Conservation (phyloP, 2,888 invertebrate genomes). For the Phyllotreta cruciferae region DNA sequence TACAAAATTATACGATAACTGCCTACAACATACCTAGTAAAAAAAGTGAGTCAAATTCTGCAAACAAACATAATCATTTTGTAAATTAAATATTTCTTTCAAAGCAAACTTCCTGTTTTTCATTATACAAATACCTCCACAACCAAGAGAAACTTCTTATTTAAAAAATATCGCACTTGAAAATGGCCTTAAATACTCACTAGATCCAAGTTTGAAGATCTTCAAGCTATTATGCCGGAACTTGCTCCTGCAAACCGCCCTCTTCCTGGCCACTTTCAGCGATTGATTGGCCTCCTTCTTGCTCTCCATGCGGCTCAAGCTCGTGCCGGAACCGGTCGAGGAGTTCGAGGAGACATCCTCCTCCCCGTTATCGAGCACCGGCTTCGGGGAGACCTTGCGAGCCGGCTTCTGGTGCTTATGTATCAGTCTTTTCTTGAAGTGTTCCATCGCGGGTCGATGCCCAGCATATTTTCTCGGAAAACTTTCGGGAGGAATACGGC, state of each 20-base stretch:
- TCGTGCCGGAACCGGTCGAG: constrained; percentile 9
- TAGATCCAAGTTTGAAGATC: constrained; percentile 47
- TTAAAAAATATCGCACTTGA: too few relatives aligned
- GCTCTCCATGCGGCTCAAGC: constrained; percentile 24
- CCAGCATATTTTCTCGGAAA: neutral
- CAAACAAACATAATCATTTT: too few relatives aligned
- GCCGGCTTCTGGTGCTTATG: constrained; percentile 33
- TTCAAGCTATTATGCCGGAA: constrained; percentile 48
- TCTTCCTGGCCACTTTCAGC: constrained; percentile 41
- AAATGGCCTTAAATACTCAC: constrained; percentile 38
- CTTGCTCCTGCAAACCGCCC: constrained; percentile 46
- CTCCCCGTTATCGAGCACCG: constrained; percentile 27
- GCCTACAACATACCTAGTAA: too few relatives aligned
- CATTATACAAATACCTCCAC: neutral
- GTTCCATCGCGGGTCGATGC: constrained; percentile 32
- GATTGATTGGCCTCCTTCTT: constrained; percentile 35
- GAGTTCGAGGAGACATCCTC: constrained; percentile 30
- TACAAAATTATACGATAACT: too few relatives aligned
- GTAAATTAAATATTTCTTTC: too few relatives aligned
- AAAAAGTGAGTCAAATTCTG: too few relatives aligned
- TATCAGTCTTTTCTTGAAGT: constrained; percentile 39
- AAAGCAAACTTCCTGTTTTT: too few relatives aligned
- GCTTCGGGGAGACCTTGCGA: neutral
- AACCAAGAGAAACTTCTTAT: too few relatives aligned
- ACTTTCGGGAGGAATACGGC: neutral